A percentile compares a stretch with the other conserved stretches of the same genome.
Evolutionary conservation across 2,888 invertebrate species (phyloP).

Genomic region (Acrocera orbiculus): DNA sequence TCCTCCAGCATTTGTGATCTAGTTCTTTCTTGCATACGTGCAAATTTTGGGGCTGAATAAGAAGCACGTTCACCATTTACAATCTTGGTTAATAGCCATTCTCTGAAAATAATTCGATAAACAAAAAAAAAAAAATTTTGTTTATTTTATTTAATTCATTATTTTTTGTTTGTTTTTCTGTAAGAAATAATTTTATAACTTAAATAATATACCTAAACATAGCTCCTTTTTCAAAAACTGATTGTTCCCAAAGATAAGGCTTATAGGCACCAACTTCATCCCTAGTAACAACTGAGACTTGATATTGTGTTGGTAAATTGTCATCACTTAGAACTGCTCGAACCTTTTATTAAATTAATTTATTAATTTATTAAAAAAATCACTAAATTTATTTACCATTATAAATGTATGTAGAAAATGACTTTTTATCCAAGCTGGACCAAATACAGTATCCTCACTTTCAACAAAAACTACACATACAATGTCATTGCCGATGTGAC

Average conservation of each 20-base stretch:
- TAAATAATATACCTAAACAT: slow-evolving; percentile 54
- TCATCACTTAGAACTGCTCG: slow-evolving; percentile 76
- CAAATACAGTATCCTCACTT: slow-evolving; percentile 82
- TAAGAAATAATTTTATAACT: background rate
- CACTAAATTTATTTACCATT: slow-evolving; percentile 30
- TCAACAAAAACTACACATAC: slow-evolving; percentile 89
- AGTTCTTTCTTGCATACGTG: slow-evolving; percentile 85
- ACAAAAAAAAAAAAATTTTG: background rate
- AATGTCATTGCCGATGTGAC: slow-evolving; percentile 89
- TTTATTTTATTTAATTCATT: too few relatives aligned
- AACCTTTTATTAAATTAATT: slow-evolving; percentile 34
- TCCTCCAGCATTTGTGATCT: slow-evolving; percentile 88
- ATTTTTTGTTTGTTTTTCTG: background rate
- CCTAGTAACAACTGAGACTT: slow-evolving; percentile 81
- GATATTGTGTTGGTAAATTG: slow-evolving; percentile 70
- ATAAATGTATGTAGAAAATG: slow-evolving; percentile 91
- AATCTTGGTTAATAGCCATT: slow-evolving; percentile 85
- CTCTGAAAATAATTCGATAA: slow-evolving; percentile 30
- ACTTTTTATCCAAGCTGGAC: slow-evolving; percentile 85
- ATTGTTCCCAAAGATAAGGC: slow-evolving; percentile 90
- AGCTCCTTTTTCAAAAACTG: slow-evolving; percentile 81
- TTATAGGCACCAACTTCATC: slow-evolving; percentile 93
- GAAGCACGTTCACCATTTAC: slow-evolving; percentile 87
- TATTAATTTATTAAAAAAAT: background rate
- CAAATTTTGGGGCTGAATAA: slow-evolving; percentile 88